Conservation (phyloP, 2,113 vertebrate genomes). For the Hypocryptadius cinnamomeus region DNA sequence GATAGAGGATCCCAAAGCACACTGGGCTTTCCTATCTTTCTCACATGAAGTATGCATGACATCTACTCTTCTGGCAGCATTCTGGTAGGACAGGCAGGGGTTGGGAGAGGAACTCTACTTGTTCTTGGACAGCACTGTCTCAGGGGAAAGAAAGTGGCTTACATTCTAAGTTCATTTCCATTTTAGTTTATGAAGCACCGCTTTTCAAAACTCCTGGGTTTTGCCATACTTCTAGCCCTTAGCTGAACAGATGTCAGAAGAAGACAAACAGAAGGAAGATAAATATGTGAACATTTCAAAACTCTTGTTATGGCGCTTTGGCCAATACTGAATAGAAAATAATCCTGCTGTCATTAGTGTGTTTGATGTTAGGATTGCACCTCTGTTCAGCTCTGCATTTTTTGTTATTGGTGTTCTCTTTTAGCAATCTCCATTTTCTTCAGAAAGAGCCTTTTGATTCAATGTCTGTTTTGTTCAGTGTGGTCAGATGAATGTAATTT, state of each 20-base stretch:
- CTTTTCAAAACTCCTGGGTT: background rate
- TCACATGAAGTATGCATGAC: background rate
- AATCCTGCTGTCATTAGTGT: background rate
- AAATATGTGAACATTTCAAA: background rate
- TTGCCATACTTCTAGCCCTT: background rate
- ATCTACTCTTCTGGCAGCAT: background rate
- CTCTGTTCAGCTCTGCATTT: background rate
- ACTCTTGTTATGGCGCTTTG: background rate
- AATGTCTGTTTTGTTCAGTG: background rate
- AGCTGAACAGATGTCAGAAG: background rate
- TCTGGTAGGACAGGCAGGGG: rapidly evolving
- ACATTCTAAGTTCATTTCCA: background rate
- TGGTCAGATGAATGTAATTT: background rate
- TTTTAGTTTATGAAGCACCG: background rate
- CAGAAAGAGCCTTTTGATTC: background rate
- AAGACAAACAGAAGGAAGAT: background rate
- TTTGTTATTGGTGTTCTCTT: background rate
- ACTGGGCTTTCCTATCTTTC: background rate
- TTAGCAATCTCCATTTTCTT: background rate
- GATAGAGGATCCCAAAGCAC: background rate
- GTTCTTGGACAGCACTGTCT: background rate
- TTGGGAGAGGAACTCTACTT: background rate
- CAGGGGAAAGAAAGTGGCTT: background rate
- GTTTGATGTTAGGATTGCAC: background rate
- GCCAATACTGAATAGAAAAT: background rate